Percentiles rank a stretch among this genome's conserved stretches.
These are phyloP conservation scores for Suricata suricatta DNA, from an alignment of 2,113 vertebrate species.

Conservation along the genomic window DNA sequence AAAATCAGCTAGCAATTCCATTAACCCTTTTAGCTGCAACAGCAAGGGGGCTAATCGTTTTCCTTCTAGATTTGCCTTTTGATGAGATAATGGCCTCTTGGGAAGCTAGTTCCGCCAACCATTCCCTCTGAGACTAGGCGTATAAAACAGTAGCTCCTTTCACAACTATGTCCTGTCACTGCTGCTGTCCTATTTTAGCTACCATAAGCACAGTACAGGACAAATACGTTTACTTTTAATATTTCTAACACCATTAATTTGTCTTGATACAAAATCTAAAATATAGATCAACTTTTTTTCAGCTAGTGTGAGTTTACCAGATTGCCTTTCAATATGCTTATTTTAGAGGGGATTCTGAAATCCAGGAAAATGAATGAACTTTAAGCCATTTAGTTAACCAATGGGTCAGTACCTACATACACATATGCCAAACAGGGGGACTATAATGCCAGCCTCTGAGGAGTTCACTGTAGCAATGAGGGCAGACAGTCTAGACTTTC, in stretches of 20 bases:
- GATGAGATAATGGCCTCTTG: neutral
- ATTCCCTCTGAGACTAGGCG: neutral
- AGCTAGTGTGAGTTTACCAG: neutral
- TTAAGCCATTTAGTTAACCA: neutral
- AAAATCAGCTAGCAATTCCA: neutral
- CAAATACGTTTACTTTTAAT: neutral
- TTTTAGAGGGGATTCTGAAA: conserved; percentile 18
- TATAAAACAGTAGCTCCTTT: neutral
- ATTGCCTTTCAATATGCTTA: neutral
- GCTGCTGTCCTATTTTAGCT: neutral
- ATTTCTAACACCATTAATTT: neutral
- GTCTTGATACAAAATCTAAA: conserved; percentile 21
- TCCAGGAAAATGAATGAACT: neutral
- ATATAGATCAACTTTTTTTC: neutral
- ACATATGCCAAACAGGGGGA: neutral
- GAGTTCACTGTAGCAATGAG: neutral
- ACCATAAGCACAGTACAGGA: neutral
- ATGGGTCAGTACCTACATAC: neutral
- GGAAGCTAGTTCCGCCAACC: neutral
- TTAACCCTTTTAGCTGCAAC: neutral
- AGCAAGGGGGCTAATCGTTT: neutral
- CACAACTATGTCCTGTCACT: neutral
- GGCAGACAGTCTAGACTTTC: neutral
- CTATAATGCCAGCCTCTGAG: neutral
- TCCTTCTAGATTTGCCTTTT: neutral